A percentile compares a stretch with the other conserved stretches of the same genome.
Conservation (phyloP, 2,113 vertebrate species). For the Melanerpes aurifrons region DNA sequence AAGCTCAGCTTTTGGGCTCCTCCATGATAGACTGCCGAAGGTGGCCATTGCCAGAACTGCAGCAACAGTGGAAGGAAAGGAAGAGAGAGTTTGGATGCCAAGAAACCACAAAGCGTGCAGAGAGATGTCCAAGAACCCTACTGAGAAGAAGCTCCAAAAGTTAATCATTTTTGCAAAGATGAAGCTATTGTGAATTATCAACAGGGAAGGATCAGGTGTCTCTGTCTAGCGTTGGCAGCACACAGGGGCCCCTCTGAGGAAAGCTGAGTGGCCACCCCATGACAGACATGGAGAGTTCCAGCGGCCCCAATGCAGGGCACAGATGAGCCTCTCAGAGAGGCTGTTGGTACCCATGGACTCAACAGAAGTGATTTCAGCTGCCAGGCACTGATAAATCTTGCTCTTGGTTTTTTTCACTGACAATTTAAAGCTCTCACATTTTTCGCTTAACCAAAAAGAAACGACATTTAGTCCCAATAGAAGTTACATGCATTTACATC, state of each 20-base stretch:
- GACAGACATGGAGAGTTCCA: not conserved
- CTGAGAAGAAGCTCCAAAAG: fast-evolving
- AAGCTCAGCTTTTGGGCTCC: fast-evolving
- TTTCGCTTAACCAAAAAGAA: not conserved
- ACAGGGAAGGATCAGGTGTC: not conserved
- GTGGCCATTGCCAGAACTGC: fast-evolving
- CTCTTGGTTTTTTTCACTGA: not conserved
- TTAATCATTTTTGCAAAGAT: not conserved
- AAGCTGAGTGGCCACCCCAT: not conserved
- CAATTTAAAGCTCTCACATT: not conserved
- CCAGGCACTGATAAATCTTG: not conserved
- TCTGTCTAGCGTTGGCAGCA: too few relatives aligned
- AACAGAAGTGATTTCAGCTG: not conserved
- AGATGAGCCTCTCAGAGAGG: not conserved
- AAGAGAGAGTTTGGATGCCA: not conserved
- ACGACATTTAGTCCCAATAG: not conserved
- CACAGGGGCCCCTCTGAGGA: not conserved
- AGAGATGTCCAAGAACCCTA: fast-evolving
- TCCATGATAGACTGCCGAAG: fast-evolving
- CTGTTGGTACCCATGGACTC: not conserved
- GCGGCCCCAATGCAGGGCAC: fast-evolving
- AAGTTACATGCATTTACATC: not conserved
- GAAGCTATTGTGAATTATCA: not conserved
- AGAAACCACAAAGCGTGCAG: not conserved
- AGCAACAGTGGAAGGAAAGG: fast-evolving